A percentile compares a stretch with the other conserved stretches of the same genome.
Evolutionary conservation across 2,797 vertebrate species (phyloP).

Genomic region (Gobionotothen gibberifrons): DNA sequence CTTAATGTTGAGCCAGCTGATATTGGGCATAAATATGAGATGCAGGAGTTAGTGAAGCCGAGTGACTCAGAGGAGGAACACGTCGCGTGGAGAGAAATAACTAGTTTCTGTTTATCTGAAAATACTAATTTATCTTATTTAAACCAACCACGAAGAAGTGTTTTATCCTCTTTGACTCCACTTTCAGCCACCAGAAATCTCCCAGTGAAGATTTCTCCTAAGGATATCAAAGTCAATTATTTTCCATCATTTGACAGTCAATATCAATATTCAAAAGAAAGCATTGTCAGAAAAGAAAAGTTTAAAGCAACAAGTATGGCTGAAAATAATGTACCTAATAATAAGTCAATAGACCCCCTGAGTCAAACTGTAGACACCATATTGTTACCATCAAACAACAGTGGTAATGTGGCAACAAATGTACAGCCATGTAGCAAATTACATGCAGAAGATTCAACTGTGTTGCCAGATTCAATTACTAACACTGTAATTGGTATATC

Average conservation of each 20-base stretch:
- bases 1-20: slow-evolving; percentile 63
- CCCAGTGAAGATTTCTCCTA: slow-evolving; percentile 18
- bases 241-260: slow-evolving; percentile 26
- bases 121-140: slow-evolving; percentile 29
- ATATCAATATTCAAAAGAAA: slow-evolving; percentile 27
- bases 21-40: slow-evolving; percentile 45
- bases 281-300: slow-evolving; percentile 9
- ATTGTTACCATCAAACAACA: slow-evolving; percentile 8
- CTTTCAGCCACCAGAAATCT: slow-evolving; percentile 29
- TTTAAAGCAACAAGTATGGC: slow-evolving; percentile 16
- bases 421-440: slow-evolving; percentile 32
- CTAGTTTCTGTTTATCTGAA: slow-evolving; percentile 21
- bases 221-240: slow-evolving; percentile 29
- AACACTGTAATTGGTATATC: slow-evolving; percentile 12
- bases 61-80: slow-evolving; percentile 76
- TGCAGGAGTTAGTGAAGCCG: slow-evolving; percentile 35
- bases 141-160: slow-evolving; percentile 36
- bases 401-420: slow-evolving; percentile 38
- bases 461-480: slow-evolving; percentile 26
- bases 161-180: slow-evolving; percentile 13
- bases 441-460: slow-evolving; percentile 30
- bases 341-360: not conserved
- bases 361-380: slow-evolving; percentile 32
- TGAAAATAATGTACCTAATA: slow-evolving; percentile 22
- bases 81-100: slow-evolving; percentile 34